Evolutionary conservation across 2,888 invertebrate species (phyloP).

Genomic region (Eupithecia subfuscata): DNA sequence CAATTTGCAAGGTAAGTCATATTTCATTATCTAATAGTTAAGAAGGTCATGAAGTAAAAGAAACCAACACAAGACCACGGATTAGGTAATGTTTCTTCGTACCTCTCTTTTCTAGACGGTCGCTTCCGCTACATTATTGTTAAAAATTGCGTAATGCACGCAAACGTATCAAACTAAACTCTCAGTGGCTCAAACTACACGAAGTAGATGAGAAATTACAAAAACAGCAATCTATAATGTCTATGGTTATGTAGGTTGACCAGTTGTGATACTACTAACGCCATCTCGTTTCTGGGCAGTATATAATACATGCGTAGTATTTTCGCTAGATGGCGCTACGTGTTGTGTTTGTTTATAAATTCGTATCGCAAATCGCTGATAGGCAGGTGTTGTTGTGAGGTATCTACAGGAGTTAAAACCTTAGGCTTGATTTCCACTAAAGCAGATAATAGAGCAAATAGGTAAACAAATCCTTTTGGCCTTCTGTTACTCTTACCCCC

Average conservation of each 20-base stretch:
- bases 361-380: not conserved
- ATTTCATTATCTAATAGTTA: not conserved
- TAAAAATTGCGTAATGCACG: not conserved
- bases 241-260: not conserved
- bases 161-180: not conserved
- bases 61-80: not conserved
- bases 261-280: constrained; percentile 40
- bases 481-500: not conserved
- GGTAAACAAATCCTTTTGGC: not conserved
- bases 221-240: not conserved
- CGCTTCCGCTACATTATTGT: not conserved
- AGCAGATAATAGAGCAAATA: not conserved
- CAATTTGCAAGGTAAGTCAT: constrained; percentile 93
- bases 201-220: not conserved
- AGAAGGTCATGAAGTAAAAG: not conserved
- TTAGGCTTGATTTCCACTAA: not conserved
- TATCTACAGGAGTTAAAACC: not conserved
- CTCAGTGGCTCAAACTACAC: not conserved
- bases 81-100: not conserved
- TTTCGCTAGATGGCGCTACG: constrained; percentile 50
- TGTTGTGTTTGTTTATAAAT: constrained; percentile 20
- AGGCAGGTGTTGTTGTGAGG: not conserved
- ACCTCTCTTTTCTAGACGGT: not conserved
- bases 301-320: constrained; percentile 15
- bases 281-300: constrained; percentile 48